Evolutionary conservation across 2,888 invertebrate species (phyloP).

Genomic region (Drosophila suboccidentalis): DNA sequence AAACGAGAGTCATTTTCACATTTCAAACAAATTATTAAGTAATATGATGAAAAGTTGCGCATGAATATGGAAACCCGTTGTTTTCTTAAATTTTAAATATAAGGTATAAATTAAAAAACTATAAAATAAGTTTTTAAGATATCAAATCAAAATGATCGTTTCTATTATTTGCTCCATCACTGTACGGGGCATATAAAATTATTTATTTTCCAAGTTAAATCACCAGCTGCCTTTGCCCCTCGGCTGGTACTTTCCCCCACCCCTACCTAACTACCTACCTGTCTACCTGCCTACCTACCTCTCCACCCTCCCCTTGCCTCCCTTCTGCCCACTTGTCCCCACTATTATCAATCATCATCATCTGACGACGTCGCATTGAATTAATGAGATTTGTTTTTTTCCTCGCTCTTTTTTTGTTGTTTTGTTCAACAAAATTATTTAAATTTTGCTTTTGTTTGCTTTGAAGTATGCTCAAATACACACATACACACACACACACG

Average conservation of each 20-base stretch:
- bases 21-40: no score
- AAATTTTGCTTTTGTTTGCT: slow-evolving; percentile 62
- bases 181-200: slow-evolving; percentile 8
- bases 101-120: no score
- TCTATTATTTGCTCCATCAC: no score
- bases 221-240: slow-evolving; percentile 36
- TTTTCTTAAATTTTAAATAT: no score
- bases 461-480: slow-evolving; percentile 59
- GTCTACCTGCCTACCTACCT: background rate
- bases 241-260: slow-evolving; percentile 36
- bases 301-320: slow-evolving; percentile 5
- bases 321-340: slow-evolving; percentile 22
- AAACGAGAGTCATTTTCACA: no score
- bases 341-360: slow-evolving; percentile 57
- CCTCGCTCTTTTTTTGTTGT: slow-evolving; percentile 27
- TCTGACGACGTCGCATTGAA: slow-evolving; percentile 57
- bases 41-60: no score
- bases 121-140: no score
- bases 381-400: slow-evolving; percentile 56
- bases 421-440: slow-evolving; percentile 69
- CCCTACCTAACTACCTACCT: background rate
- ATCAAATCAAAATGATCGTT: no score
- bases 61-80: no score
- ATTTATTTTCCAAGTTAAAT: slow-evolving; percentile 21
- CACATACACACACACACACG: slow-evolving; percentile 27